Conservation (phyloP, 1,140 invertebrate species). For the Schlechtendalia chinensis region DNA sequence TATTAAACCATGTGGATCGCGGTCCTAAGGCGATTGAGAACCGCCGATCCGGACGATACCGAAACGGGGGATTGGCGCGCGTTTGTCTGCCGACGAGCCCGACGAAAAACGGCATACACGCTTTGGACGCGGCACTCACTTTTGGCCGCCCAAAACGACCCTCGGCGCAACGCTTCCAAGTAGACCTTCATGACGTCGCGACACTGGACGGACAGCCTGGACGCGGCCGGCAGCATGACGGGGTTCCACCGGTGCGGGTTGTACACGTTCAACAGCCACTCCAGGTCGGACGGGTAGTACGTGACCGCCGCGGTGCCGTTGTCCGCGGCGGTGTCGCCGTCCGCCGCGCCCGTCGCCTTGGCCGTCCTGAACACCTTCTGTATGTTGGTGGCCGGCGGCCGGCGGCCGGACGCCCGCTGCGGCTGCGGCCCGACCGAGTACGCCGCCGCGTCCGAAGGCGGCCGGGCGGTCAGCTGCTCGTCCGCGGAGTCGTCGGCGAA, state of each 20-base stretch:
- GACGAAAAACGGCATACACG: no score
- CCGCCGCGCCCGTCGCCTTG: slow-evolving; percentile 14
- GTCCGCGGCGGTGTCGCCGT: not conserved
- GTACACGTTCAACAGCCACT: slow-evolving; percentile 65
- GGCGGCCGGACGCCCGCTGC: not conserved
- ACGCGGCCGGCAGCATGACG: slow-evolving; percentile 54
- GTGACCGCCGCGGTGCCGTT: not conserved
- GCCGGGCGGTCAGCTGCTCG: slow-evolving; percentile 20
- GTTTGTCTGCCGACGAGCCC: no score
- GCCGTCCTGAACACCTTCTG: slow-evolving; percentile 21
- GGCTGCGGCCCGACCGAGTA: not conserved
- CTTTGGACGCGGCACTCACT: no score
- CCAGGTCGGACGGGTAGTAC: slow-evolving; percentile 54
- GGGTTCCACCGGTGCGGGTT: slow-evolving; percentile 66
- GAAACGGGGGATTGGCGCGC: no score
- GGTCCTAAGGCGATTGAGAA: no score
- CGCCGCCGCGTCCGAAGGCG: not conserved
- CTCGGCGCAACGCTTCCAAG: slow-evolving; percentile 61
- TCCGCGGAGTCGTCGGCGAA: slow-evolving; percentile 9
- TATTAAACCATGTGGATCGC: no score
- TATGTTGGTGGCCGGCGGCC: slow-evolving; percentile 19
- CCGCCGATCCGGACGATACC: no score
- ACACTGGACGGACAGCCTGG: slow-evolving; percentile 56
- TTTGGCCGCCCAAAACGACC: slow-evolving; percentile 68
- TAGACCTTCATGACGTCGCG: slow-evolving; percentile 62